Conservation (phyloP, 2,797 vertebrate species). For the Sciaenops ocellatus region DNA sequence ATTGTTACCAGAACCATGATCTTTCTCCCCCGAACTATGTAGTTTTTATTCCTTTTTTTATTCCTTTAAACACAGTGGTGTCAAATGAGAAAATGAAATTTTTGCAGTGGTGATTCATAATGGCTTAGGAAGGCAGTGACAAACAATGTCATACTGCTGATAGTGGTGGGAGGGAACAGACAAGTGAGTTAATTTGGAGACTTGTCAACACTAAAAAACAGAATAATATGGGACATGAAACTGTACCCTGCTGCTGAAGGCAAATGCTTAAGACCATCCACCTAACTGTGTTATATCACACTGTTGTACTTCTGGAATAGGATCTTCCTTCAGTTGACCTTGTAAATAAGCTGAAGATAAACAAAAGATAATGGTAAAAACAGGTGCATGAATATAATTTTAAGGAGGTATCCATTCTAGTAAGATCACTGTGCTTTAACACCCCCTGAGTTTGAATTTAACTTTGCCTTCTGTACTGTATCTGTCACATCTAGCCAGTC, state of each 20-base stretch:
- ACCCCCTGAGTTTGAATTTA: background rate
- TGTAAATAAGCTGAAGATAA: no score
- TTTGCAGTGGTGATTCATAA: no score
- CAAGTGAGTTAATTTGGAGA: background rate
- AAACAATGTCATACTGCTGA: background rate
- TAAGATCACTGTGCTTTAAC: background rate
- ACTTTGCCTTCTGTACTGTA: background rate
- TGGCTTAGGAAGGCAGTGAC: background rate
- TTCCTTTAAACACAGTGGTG: no score
- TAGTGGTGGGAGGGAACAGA: background rate
- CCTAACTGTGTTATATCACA: background rate
- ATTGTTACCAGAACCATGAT: no score
- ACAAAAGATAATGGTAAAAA: no score
- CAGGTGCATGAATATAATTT: no score
- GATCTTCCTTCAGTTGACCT: background rate
- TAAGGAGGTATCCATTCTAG: no score
- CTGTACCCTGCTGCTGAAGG: background rate
- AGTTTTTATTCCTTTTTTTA: no score
- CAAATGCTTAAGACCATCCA: background rate
- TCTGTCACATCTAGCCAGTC: background rate
- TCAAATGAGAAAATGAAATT: no score
- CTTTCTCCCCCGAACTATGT: no score
- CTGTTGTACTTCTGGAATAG: background rate
- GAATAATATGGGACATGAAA: background rate
- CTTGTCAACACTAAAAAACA: background rate